phyloP scores from a whole-genome alignment of 2,888 invertebrate genomes.

The Melinopterus prodromus region DNA sequence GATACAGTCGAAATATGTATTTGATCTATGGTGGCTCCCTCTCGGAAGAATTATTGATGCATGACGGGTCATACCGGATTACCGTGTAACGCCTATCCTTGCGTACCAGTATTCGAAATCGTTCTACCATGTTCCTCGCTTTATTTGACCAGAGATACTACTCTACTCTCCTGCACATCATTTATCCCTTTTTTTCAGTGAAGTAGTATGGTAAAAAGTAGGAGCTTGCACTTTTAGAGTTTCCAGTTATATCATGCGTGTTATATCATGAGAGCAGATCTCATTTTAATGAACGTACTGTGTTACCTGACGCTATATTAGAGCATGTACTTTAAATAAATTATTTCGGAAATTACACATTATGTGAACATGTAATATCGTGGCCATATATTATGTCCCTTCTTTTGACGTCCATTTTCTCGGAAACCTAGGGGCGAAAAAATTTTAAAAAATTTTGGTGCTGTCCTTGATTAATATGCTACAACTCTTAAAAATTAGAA shows the following conservation, averaged over 20 bases:
- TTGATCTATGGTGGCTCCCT: not conserved
- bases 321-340: too few relatives aligned
- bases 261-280: too few relatives aligned
- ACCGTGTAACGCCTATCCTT: not conserved
- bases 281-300: too few relatives aligned
- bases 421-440: too few relatives aligned
- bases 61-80: not conserved
- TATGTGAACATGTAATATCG: too few relatives aligned
- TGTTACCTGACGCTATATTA: too few relatives aligned
- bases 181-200: not conserved
- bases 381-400: too few relatives aligned
- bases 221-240: not conserved
- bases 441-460: too few relatives aligned
- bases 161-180: not conserved
- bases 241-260: not conserved
- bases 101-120: not conserved
- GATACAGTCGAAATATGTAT: slow-evolving; percentile 15
- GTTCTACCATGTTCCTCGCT: not conserved
- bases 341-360: too few relatives aligned
- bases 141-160: not conserved
- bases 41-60: slow-evolving; percentile 17
- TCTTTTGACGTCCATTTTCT: too few relatives aligned
- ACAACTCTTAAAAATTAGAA: too few relatives aligned
- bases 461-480: too few relatives aligned
- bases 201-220: not conserved